A percentile compares a stretch with the other conserved stretches of the same genome.
These are phyloP conservation scores for Dryobates pubescens DNA, from an alignment of 2,797 vertebrate genomes.

Conservation along the genomic window DNA sequence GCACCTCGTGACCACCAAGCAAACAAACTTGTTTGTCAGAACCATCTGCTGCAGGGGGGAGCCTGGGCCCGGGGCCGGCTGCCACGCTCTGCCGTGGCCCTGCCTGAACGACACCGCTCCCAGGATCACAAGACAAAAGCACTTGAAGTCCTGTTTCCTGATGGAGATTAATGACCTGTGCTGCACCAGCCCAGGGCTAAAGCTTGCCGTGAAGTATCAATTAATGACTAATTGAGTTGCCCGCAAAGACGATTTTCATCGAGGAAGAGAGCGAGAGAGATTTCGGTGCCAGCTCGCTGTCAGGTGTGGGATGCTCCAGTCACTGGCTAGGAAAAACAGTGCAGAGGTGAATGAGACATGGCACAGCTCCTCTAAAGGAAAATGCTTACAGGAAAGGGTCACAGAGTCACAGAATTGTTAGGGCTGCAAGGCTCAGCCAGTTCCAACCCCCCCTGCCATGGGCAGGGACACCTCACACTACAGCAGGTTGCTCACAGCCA, in stretches of 20 bases:
- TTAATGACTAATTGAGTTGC: conserved; percentile 51
- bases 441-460: too few relatives aligned
- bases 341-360: background rate
- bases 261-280: background rate
- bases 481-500: too few relatives aligned
- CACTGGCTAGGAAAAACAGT: background rate
- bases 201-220: conserved; percentile 12
- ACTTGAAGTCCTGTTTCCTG: background rate
- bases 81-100: background rate
- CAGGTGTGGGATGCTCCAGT: conserved; percentile 17
- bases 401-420: background rate
- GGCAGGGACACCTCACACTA: too few relatives aligned
- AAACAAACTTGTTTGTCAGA: conserved; percentile 26
- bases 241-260: conserved; percentile 28
- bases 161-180: background rate
- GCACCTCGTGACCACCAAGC: background rate
- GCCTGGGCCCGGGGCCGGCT: background rate
- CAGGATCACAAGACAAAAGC: background rate
- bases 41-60: background rate
- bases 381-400: background rate
- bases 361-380: conserved; percentile 5
- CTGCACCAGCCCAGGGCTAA: conserved; percentile 10
- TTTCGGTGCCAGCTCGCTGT: background rate
- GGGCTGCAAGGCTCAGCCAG: too few relatives aligned
- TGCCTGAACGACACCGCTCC: background rate